These are phyloP conservation scores for Strongylocentrotus purpuratus DNA, from an alignment of 35 echinoderm and acorn worm genomes.

Conservation along the genomic window DNA sequence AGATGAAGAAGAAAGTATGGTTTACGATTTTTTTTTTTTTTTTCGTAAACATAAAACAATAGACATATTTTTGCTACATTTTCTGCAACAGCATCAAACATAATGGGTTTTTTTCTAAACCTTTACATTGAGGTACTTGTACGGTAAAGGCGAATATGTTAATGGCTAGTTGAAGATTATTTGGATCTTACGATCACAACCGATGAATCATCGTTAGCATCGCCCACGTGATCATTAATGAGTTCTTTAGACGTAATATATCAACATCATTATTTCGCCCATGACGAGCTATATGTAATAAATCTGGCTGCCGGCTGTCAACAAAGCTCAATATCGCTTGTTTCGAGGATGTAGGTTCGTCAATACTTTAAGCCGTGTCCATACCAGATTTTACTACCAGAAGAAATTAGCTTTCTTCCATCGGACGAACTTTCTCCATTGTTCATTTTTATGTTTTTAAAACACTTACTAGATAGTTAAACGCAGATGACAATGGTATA, in stretches of 20 bases:
- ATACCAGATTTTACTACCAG: background rate
- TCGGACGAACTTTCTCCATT: too few relatives aligned
- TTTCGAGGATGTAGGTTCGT: background rate
- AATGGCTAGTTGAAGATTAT: background rate
- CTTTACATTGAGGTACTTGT: background rate
- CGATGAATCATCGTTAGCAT: background rate
- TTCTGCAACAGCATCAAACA: too few relatives aligned
- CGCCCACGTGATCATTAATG: background rate
- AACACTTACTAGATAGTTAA: too few relatives aligned
- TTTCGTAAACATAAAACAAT: too few relatives aligned
- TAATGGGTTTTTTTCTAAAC: too few relatives aligned
- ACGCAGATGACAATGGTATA: too few relatives aligned
- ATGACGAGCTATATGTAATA: background rate
- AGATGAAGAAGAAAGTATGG: too few relatives aligned
- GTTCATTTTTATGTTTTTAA: too few relatives aligned
- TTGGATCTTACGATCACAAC: background rate
- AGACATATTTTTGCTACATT: too few relatives aligned
- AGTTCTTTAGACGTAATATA: background rate
- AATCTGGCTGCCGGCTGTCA: background rate
- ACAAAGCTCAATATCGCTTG: background rate
- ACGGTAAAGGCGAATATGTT: background rate
- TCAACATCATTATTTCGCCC: background rate
- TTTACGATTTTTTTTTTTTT: too few relatives aligned
- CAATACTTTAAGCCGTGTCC: background rate
- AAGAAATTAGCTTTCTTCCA: background rate